A percentile compares a stretch with the other conserved stretches of the same genome.
phyloP scores from a whole-genome alignment of 1,140 invertebrate genomes.

The Forficula auricularia region DNA sequence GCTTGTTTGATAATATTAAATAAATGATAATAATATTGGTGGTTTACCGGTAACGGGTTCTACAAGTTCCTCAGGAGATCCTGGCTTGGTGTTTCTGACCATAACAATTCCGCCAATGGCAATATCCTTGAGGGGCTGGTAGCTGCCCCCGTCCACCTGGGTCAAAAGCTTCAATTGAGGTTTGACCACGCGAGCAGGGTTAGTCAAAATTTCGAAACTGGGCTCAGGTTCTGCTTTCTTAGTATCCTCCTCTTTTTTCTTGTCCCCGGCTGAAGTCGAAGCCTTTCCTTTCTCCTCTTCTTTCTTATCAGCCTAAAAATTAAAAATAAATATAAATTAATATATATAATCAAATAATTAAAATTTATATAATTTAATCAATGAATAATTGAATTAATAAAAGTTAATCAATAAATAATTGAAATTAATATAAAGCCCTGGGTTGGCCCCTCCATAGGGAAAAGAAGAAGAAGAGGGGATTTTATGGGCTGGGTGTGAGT shows the following conservation, averaged over 20 bases:
- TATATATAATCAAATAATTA: too few relatives aligned
- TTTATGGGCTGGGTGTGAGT: too few relatives aligned
- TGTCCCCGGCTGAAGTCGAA: conserved; percentile 30
- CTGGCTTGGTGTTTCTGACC: conserved; percentile 63
- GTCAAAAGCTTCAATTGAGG: conserved; percentile 69
- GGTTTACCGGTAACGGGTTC: conserved; percentile 65
- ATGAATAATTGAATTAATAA: too few relatives aligned
- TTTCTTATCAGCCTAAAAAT: conserved; percentile 24
- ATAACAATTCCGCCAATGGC: conserved; percentile 91
- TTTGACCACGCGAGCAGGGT: conserved; percentile 84
- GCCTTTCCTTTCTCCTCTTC: conserved; percentile 26
- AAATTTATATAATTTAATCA: too few relatives aligned
- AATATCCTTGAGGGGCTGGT: conserved; percentile 76
- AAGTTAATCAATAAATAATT: too few relatives aligned
- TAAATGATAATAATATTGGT: too few relatives aligned
- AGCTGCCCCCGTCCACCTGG: conserved; percentile 61
- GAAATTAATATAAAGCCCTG: too few relatives aligned
- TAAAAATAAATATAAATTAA: too few relatives aligned
- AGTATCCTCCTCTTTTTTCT: conserved; percentile 38
- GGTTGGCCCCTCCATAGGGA: too few relatives aligned
- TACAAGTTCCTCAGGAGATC: conserved; percentile 65
- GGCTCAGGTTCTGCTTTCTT: conserved; percentile 48
- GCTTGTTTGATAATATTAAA: too few relatives aligned
- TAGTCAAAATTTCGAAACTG: conserved; percentile 76
- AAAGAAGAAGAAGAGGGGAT: too few relatives aligned